Evolutionary conservation across 2,888 invertebrate species (phyloP).

Genomic region (Parnassius glacialis): DNA sequence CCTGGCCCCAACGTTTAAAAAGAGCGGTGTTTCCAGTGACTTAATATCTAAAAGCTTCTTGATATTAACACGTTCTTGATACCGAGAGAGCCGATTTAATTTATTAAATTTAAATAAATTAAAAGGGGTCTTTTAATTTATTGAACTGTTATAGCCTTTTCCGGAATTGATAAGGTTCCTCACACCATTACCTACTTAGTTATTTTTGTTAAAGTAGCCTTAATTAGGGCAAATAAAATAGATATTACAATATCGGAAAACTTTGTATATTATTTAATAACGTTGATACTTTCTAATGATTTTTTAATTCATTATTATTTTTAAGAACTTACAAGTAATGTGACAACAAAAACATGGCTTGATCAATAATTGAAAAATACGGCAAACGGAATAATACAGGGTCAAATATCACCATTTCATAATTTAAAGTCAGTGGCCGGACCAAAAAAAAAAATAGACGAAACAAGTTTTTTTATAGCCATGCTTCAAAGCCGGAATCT

Average conservation of each 20-base stretch:
- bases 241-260: too few relatives aligned
- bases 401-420: constrained; percentile 29
- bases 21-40: too few relatives aligned
- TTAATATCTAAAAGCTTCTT: too few relatives aligned
- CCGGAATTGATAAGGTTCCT: too few relatives aligned
- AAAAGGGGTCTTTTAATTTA: too few relatives aligned
- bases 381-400: constrained; percentile 23
- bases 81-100: neutral
- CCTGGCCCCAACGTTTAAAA: too few relatives aligned
- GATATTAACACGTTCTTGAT: neutral
- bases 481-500: constrained; percentile 31
- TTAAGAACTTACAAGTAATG: neutral
- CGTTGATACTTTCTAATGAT: neutral
- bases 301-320: neutral
- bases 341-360: neutral
- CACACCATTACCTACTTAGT: too few relatives aligned
- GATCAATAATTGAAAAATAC: constrained; percentile 6
- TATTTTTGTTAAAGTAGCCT: too few relatives aligned
- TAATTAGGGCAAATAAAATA: too few relatives aligned
- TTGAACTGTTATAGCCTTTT: too few relatives aligned
- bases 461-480: constrained; percentile 49
- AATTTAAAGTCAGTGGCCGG: constrained; percentile 30
- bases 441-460: constrained; percentile 38
- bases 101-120: too few relatives aligned
- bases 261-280: too few relatives aligned